Evolutionary conservation across 1,140 invertebrate genomes (phyloP).

Genomic region (Stratiolaelaps scimitus): DNA sequence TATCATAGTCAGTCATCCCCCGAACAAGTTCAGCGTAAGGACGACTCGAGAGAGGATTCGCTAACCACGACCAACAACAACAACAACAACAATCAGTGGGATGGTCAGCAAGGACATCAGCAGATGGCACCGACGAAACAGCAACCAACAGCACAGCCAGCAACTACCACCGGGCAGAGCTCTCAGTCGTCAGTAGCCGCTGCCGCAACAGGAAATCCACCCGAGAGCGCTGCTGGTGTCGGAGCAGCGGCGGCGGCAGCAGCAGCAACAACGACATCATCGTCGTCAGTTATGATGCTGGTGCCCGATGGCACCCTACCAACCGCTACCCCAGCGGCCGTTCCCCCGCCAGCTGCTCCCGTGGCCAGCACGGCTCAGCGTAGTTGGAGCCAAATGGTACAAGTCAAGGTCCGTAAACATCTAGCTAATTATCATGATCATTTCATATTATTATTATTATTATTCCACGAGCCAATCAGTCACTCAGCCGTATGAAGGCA

Average conservation of each 20-base stretch:
- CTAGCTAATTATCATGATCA: neutral
- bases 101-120: no score
- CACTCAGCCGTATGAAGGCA: no score
- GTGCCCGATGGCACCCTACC: no score
- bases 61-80: no score
- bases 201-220: constrained; percentile 31
- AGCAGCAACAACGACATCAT: constrained; percentile 32
- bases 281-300: constrained; percentile 29
- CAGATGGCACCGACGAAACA: constrained; percentile 29
- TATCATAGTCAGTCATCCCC: constrained; percentile 20
- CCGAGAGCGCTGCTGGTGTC: constrained; percentile 32
- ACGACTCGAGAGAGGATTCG: no score
- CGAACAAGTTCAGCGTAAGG: constrained; percentile 34
- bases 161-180: neutral
- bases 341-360: neutral
- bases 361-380: neutral
- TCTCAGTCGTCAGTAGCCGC: constrained; percentile 34
- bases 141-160: constrained; percentile 26
- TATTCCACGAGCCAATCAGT: no score
- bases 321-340: neutral
- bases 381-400: constrained; percentile 27
- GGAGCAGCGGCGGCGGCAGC: constrained; percentile 30
- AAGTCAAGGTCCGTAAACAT: neutral
- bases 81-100: no score
- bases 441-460: no score